Evolutionary conservation across 2,888 invertebrate genomes (phyloP).

Genomic region (Amphipoea oculea): DNA sequence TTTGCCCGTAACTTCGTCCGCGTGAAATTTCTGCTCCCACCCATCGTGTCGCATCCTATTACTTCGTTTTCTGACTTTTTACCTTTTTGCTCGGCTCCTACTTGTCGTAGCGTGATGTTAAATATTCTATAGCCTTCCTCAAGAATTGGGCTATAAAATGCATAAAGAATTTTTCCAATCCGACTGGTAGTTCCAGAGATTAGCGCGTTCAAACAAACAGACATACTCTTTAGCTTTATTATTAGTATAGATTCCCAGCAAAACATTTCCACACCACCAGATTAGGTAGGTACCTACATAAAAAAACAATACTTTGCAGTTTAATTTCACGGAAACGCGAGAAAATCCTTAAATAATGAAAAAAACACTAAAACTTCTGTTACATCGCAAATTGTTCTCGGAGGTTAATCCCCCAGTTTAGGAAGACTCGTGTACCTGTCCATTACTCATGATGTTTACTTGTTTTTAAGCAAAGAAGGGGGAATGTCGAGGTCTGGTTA

Average conservation of each 20-base stretch:
- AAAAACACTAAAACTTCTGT: conserved; percentile 45
- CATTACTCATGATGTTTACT: conserved; percentile 35
- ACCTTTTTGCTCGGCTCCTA: neutral
- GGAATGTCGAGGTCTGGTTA: conserved; percentile 50
- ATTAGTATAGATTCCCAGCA: neutral
- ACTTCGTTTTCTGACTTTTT: too few species aligned
- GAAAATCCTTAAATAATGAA: conserved; percentile 39
- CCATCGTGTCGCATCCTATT: too few species aligned
- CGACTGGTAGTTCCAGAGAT: too few species aligned
- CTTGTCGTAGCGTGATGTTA: too few species aligned
- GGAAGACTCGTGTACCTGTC: conserved; percentile 44
- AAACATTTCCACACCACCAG: neutral
- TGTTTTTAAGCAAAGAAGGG: conserved; percentile 15
- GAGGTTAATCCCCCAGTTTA: conserved; percentile 51
- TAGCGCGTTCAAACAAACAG: too few species aligned
- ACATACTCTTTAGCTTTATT: too few species aligned
- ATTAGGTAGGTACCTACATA: too few species aligned
- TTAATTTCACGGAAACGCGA: conserved; percentile 23
- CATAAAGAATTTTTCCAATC: too few species aligned
- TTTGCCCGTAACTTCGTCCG: too few species aligned
- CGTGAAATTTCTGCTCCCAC: too few species aligned
- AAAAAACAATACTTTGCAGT: conserved; percentile 17
- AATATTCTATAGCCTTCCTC: too few species aligned
- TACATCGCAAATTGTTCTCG: conserved; percentile 56
- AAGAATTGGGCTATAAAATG: too few species aligned